Base-by-base conservation (phyloP, 2,888 invertebrate genomes). In the Diploptera punctata region DNA sequence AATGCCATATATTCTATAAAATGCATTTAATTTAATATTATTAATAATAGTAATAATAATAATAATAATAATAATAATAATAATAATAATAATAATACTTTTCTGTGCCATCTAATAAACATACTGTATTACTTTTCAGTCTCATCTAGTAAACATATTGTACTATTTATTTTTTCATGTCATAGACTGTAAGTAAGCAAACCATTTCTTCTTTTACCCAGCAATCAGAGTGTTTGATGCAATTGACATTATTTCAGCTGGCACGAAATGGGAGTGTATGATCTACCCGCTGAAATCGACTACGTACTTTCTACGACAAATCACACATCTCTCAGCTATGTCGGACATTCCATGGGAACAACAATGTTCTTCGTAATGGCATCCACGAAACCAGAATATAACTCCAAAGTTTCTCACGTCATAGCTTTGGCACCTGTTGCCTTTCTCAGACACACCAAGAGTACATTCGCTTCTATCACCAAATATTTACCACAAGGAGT, bases 281-380 rank as follows among this genome's bases (percentile, higher is more conserved):
- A 97, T 81, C 79, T 97, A 38, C 94, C 96, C 0, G 88, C 92
- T 0, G 91, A 91, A 85, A 90, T 98, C 60, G 92, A 97, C 80
- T 89, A 90, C 78, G 85, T 90, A 5, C 65, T 74, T 43, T 1
- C 21, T 19, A 57, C 68, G 5, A 85, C 87, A 0, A 81, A 82
- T 1, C 16, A 29, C 7, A 24, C 21, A 13, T 21, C 2, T 26
- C 4, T 54, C 24, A 47, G 18, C n/a, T 47, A 47, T n/a, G 47
- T 47, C 4, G 47, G 10, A 7, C 47, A 68, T 24, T 68, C 68
- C 3, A 68, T 68, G 68, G 68, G 68, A 16, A 24, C 38, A 3
- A 54, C 68, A 47, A 47, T 47, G 47, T 47, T 90, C 80, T 92
- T 87, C 79, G 89, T 91, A 0, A 86, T 91, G 89, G 84, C 85